These are phyloP conservation scores for Semnornis frantzii DNA, from an alignment of 2,113 vertebrate species.

Conservation along the genomic window DNA sequence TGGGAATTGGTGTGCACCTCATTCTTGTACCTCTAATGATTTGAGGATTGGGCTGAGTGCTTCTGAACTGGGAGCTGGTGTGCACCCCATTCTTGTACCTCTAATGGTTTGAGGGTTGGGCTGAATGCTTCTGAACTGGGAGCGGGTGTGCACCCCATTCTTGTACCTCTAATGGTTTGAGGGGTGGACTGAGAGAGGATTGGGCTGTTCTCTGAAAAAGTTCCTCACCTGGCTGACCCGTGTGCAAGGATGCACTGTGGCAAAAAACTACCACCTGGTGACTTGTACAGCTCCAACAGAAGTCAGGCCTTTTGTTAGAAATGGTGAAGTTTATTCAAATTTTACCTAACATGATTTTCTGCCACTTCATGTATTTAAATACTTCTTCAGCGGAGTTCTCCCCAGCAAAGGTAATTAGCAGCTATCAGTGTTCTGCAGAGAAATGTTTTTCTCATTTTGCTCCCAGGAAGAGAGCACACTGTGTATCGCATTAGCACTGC, in stretches of 20 bases:
- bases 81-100: not conserved
- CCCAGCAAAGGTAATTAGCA: conserved; percentile 73
- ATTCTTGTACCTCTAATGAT: not conserved
- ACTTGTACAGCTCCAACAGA: not conserved
- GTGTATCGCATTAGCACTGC: conserved; percentile 68
- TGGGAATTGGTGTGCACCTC: not conserved
- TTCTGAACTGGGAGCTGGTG: not conserved
- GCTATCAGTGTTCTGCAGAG: conserved; percentile 71
- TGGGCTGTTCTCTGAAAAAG: not conserved
- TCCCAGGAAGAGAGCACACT: conserved; percentile 70
- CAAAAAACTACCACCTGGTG: not conserved
- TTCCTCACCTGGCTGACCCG: not conserved
- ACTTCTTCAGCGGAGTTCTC: conserved; percentile 65
- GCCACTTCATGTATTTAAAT: conserved; percentile 62
- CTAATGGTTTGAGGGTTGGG: too few species aligned
- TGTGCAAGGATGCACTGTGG: not conserved
- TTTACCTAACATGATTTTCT: conserved; percentile 59
- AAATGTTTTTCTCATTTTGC: conserved; percentile 76
- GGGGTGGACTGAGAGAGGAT: too few species aligned
- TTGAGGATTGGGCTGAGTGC: not conserved
- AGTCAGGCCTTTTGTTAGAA: conserved; percentile 41
- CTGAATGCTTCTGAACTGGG: not conserved
- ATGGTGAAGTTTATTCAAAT: conserved; percentile 49
- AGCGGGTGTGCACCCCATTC: not conserved
- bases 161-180: not conserved